Percentiles rank a stretch among this genome's conserved stretches.
Evolutionary conservation across 2,797 vertebrate species (phyloP).

Genomic region (Harpagifer antarcticus): DNA sequence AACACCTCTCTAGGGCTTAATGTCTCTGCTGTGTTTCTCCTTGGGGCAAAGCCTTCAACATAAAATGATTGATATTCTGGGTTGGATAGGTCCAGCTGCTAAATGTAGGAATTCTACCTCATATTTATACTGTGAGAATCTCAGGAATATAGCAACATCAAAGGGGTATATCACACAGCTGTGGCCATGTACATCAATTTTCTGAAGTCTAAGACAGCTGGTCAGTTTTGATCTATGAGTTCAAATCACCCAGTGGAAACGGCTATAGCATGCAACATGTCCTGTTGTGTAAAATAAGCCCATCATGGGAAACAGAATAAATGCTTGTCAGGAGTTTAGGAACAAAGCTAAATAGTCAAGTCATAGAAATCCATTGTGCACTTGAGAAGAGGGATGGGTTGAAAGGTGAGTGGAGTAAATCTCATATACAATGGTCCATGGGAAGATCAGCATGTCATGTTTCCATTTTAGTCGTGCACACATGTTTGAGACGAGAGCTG

Average conservation of each 20-base stretch:
- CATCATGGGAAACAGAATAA: conserved; percentile 55
- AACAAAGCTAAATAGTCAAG: conserved; percentile 55
- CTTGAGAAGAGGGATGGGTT: conserved; percentile 36
- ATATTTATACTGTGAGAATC: conserved; percentile 60
- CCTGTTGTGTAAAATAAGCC: conserved; percentile 56
- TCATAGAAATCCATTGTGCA: conserved; percentile 35
- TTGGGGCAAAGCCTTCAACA: conserved; percentile 34
- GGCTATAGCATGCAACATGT: conserved; percentile 53
- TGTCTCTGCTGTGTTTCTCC: conserved; percentile 50
- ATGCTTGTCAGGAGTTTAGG: conserved; percentile 54
- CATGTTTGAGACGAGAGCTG: conserved; percentile 71
- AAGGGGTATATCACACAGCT: conserved; percentile 57
- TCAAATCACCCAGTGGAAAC: conserved; percentile 51
- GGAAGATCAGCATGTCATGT: conserved; percentile 68
- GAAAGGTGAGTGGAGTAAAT: conserved; percentile 63
- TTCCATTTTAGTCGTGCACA: conserved; percentile 76
- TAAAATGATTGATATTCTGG: conserved; percentile 38
- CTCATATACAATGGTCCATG: conserved; percentile 52
- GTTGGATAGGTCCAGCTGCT: conserved; percentile 24
- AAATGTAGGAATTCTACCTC: conserved; percentile 23
- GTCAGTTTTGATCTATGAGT: conserved; percentile 54
- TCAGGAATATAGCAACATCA: conserved; percentile 57
- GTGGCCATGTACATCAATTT: conserved; percentile 42
- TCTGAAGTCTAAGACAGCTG: conserved; percentile 42
- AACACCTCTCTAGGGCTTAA: conserved; percentile 38